phyloP scores from a whole-genome alignment of 2,113 vertebrate species.

The Hemiprocne comata region DNA sequence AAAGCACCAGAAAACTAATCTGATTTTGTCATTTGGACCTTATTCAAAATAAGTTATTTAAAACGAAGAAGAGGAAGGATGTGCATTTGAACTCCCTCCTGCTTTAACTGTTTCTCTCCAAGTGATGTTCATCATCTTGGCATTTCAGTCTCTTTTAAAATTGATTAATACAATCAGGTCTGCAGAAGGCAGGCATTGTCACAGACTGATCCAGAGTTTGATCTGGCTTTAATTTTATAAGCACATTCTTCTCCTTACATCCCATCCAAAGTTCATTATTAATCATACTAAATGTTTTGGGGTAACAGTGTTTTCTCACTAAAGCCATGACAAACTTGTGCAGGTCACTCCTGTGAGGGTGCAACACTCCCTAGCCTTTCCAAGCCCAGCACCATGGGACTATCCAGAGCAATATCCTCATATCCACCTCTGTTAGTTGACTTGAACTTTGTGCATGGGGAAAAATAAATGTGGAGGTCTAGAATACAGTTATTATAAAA shows the following conservation, averaged over 20 bases:
- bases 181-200: background rate
- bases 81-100: background rate
- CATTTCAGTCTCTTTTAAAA: background rate
- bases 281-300: background rate
- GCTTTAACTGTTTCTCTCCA: background rate
- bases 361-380: background rate
- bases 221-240: conserved; percentile 1
- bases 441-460: background rate
- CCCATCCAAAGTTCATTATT: background rate
- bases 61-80: background rate
- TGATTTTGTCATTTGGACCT: conserved; percentile 18
- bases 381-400: background rate
- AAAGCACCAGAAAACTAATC: background rate
- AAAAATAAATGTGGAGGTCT: background rate
- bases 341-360: accelerated
- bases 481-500: background rate
- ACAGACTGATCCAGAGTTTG: background rate
- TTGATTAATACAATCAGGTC: background rate
- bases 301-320: background rate
- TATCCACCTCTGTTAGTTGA: background rate
- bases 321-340: background rate
- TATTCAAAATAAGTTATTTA: background rate
- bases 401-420: background rate
- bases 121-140: background rate
- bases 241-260: background rate